phyloP scores from a whole-genome alignment of 2,888 invertebrate genomes.

The Ctenicera cuprea region DNA sequence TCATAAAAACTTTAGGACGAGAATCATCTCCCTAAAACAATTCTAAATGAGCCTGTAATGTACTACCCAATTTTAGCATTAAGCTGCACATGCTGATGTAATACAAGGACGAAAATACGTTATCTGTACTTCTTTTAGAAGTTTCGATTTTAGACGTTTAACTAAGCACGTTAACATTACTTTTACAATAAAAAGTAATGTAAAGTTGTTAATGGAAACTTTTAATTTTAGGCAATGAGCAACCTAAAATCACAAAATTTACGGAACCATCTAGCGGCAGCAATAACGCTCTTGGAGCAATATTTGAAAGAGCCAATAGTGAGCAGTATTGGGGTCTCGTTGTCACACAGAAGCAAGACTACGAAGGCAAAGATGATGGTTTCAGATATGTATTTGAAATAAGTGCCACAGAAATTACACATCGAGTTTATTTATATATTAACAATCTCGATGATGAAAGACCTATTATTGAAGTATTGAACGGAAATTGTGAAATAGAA shows the following conservation, averaged over 20 bases:
- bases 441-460: conserved; percentile 39
- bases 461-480: conserved; percentile 5
- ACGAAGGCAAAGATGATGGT: conserved; percentile 3
- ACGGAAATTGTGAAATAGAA: conserved; percentile 25
- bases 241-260: background rate
- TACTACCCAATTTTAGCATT: too few species aligned
- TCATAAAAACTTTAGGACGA: too few species aligned
- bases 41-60: too few species aligned
- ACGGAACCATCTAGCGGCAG: conserved; percentile 13
- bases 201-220: too few species aligned
- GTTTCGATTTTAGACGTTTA: too few species aligned
- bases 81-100: too few species aligned
- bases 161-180: too few species aligned
- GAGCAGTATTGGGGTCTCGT: conserved; percentile 29
- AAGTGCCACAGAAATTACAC: background rate
- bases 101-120: too few species aligned
- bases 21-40: too few species aligned
- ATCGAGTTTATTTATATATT: conserved; percentile 10
- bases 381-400: conserved; percentile 24
- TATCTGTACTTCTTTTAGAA: too few species aligned
- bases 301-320: background rate
- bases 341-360: conserved; percentile 30
- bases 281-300: conserved; percentile 18
- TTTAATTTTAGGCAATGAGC: background rate
- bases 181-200: too few species aligned